Evolutionary conservation across 2,888 invertebrate genomes (phyloP).

Genomic region (Octodonta nipae): DNA sequence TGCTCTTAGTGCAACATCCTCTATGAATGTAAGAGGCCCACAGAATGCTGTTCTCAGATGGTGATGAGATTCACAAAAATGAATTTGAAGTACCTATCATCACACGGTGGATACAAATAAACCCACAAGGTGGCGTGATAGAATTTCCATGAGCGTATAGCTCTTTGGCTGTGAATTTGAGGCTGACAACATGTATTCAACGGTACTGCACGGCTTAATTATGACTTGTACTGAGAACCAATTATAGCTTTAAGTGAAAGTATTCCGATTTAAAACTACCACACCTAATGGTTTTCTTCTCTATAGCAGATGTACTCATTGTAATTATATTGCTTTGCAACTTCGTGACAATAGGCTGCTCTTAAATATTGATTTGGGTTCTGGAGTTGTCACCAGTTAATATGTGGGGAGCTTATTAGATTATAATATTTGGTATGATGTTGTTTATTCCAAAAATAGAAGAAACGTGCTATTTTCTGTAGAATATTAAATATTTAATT

Average conservation of each 20-base stretch:
- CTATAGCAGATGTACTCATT: slow-evolving; percentile 88
- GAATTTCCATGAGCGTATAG: slow-evolving; percentile 88
- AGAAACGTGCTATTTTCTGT: slow-evolving; percentile 82
- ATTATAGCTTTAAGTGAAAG: slow-evolving; percentile 74
- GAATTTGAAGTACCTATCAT: slow-evolving; percentile 90
- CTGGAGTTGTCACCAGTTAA: slow-evolving; percentile 65
- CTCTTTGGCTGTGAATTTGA: slow-evolving; percentile 90
- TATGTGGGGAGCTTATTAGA: slow-evolving; percentile 89
- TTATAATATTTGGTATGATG: slow-evolving; percentile 97
- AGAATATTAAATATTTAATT: no score
- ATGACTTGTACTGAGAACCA: slow-evolving; percentile 68
- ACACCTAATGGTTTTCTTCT: slow-evolving; percentile 78
- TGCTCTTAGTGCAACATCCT: slow-evolving; percentile 66
- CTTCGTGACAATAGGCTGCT: slow-evolving; percentile 78
- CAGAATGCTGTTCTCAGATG: slow-evolving; percentile 74
- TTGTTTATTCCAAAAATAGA: slow-evolving; percentile 70
- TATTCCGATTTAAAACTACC: slow-evolving; percentile 85
- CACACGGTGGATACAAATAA: slow-evolving; percentile 84
- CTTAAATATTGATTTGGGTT: slow-evolving; percentile 78
- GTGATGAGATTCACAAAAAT: slow-evolving; percentile 70
- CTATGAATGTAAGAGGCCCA: slow-evolving; percentile 68
- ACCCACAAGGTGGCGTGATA: slow-evolving; percentile 93
- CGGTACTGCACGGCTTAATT: slow-evolving; percentile 63
- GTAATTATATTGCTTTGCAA: slow-evolving; percentile 84
- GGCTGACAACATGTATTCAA: slow-evolving; percentile 77